phyloP scores from a whole-genome alignment of 2,797 vertebrate species.

The Pyrocephalus nanus region DNA sequence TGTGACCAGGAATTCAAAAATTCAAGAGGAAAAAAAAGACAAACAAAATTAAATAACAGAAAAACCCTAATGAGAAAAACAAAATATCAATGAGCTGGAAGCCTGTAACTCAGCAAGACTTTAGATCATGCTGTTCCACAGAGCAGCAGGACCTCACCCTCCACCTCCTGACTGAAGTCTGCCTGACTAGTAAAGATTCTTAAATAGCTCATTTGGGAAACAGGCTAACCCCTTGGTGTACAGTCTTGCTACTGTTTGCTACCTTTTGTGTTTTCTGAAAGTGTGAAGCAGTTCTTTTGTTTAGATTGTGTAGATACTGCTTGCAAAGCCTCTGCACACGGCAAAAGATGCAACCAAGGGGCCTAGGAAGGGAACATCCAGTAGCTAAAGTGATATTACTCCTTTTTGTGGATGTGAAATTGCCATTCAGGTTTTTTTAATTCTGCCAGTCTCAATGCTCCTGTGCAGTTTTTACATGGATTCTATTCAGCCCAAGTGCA shows the following conservation, averaged over 20 bases:
- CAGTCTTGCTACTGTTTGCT: neutral
- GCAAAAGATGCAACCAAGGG: neutral
- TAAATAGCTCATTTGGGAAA: rapidly evolving
- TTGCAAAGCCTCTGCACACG: neutral
- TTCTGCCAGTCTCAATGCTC: neutral
- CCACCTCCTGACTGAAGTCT: neutral
- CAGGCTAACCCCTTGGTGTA: neutral
- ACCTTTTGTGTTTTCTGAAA: neutral
- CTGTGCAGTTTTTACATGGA: neutral
- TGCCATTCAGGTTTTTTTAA: neutral
- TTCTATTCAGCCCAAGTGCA: neutral
- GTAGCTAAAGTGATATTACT: neutral
- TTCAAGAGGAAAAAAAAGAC: rapidly evolving
- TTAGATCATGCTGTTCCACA: neutral
- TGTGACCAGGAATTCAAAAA: neutral
- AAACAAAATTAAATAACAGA: neutral
- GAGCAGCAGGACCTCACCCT: neutral
- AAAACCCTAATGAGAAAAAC: neutral
- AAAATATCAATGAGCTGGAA: neutral
- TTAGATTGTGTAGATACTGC: neutral
- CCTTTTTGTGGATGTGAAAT: neutral
- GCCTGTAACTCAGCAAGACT: neutral
- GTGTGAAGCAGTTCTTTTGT: neutral
- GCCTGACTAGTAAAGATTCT: neutral
- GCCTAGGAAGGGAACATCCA: neutral